These are phyloP conservation scores for Drosophila colorata DNA, from an alignment of 2,888 invertebrate species.

Conservation along the genomic window DNA sequence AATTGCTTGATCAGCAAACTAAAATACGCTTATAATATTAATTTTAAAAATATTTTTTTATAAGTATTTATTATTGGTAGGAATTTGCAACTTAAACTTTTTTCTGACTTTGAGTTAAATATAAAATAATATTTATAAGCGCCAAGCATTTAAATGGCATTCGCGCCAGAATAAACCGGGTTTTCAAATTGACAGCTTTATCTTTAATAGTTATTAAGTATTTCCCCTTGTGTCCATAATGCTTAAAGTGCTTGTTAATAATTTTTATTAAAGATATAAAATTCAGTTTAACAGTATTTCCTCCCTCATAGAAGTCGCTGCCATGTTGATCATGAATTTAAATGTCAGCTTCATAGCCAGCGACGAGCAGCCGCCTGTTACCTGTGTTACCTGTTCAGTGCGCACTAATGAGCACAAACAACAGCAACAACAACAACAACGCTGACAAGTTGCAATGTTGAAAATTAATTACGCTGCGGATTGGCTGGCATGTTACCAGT, in stretches of 20 bases:
- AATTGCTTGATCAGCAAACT: no score
- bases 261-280: slow-evolving; percentile 5
- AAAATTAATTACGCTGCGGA: slow-evolving; percentile 69
- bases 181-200: not conserved
- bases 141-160: not conserved
- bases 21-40: no score
- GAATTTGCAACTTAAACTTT: not conserved
- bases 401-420: slow-evolving; percentile 67
- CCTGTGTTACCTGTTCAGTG: slow-evolving; percentile 57
- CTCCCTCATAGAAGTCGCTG: not conserved
- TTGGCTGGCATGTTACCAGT: slow-evolving; percentile 63
- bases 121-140: not conserved
- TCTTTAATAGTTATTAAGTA: not conserved
- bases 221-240: not conserved
- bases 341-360: slow-evolving; percentile 38
- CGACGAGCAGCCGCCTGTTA: slow-evolving; percentile 18
- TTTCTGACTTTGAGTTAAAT: not conserved
- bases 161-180: not conserved
- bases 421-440: slow-evolving; percentile 33
- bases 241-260: not conserved
- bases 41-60: no score
- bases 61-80: no score
- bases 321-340: slow-evolving; percentile 33
- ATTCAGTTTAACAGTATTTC: not conserved
- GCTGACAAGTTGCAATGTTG: slow-evolving; percentile 65